These are phyloP conservation scores for Etheostoma nigrum DNA, from an alignment of 2,797 vertebrate genomes.

Conservation along the genomic window DNA sequence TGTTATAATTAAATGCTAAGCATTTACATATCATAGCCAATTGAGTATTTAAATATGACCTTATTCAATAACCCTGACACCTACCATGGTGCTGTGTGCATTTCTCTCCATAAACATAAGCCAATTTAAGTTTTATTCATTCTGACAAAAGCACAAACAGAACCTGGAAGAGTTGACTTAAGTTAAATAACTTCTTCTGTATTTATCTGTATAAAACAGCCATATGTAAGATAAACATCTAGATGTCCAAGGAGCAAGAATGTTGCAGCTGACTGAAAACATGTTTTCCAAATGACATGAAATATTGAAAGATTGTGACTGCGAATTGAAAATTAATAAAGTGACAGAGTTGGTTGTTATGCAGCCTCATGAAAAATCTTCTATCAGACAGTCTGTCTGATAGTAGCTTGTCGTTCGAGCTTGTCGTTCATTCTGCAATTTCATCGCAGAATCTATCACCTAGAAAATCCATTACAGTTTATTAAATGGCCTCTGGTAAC, in stretches of 20 bases:
- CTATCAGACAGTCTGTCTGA: constrained; percentile 21
- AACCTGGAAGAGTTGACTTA: not conserved
- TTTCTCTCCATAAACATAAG: not conserved
- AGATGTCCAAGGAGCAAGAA: not conserved
- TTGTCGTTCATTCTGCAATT: constrained; percentile 38
- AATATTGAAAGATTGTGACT: constrained; percentile 19
- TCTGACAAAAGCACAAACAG: not conserved
- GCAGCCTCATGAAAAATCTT: constrained; percentile 38
- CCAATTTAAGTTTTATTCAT: not conserved
- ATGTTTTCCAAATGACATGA: constrained; percentile 7
- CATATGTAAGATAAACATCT: too few relatives aligned
- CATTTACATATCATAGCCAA: not conserved
- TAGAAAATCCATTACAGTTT: constrained; percentile 72
- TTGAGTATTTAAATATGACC: constrained; percentile 5
- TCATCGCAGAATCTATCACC: constrained; percentile 56
- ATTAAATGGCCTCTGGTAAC: constrained; percentile 74
- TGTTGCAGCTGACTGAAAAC: constrained; percentile 9
- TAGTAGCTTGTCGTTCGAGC: constrained; percentile 1
- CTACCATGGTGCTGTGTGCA: not conserved
- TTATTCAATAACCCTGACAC: not conserved
- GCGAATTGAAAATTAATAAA: constrained; percentile 12
- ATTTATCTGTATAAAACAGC: too few relatives aligned
- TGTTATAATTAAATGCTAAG: not conserved
- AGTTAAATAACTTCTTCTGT: not conserved
- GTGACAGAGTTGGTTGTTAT: constrained; percentile 1